phyloP scores from a whole-genome alignment of 2,888 invertebrate species.

The Macaria liturata region DNA sequence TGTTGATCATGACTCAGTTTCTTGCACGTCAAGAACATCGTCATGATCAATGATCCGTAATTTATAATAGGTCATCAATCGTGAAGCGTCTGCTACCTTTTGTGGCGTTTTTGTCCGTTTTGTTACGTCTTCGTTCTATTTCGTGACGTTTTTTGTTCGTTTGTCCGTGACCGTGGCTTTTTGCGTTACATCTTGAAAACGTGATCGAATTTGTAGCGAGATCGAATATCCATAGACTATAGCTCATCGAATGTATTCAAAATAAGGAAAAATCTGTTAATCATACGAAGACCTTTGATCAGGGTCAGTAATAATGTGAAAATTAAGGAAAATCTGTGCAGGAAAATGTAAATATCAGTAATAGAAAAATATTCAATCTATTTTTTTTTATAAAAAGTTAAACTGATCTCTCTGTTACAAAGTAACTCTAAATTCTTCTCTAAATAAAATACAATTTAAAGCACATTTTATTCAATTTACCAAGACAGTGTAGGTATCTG shows the following conservation, averaged over 20 bases:
- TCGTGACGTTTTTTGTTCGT: conserved; percentile 22
- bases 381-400: too few species aligned
- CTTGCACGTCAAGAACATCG: background rate
- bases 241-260: too few species aligned
- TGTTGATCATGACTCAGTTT: too few species aligned
- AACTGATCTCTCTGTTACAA: too few species aligned
- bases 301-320: too few species aligned
- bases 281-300: too few species aligned
- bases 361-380: too few species aligned
- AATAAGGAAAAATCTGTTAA: too few species aligned
- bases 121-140: conserved; percentile 15
- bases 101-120: conserved; percentile 18
- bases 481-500: background rate
- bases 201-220: conserved; percentile 12
- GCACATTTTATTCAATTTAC: background rate
- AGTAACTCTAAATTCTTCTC: too few species aligned
- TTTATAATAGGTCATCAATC: conserved; percentile 8
- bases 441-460: too few species aligned
- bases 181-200: conserved; percentile 18
- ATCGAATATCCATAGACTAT: background rate
- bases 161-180: conserved; percentile 24
- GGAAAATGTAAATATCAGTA: too few species aligned
- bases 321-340: too few species aligned
- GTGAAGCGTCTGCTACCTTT: background rate
- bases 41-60: background rate